These are phyloP conservation scores for Sinella curviseta DNA, from an alignment of 1,140 invertebrate species.

Conservation along the genomic window DNA sequence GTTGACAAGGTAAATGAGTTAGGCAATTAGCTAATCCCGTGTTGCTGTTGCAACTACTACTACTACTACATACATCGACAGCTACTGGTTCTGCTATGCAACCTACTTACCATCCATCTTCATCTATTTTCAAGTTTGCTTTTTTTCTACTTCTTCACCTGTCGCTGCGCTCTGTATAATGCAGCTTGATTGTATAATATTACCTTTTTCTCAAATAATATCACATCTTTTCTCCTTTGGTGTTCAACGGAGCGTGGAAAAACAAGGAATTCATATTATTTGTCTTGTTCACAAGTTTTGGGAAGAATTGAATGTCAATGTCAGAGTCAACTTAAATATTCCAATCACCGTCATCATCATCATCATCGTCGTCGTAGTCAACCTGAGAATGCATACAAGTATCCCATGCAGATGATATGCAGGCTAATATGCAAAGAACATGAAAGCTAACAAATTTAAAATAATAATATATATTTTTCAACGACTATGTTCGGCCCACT, in stretches of 20 bases:
- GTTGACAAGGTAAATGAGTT: too few relatives aligned
- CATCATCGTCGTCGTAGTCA: not conserved
- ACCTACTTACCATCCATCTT: too few relatives aligned
- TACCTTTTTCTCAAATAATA: not conserved
- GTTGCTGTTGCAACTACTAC: too few relatives aligned
- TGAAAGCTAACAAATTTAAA: too few relatives aligned
- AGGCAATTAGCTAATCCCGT: slow-evolving; percentile 15
- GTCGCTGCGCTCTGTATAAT: not conserved
- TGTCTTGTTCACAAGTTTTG: not conserved
- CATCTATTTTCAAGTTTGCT: too few relatives aligned
- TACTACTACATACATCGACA: too few relatives aligned
- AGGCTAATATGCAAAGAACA: too few relatives aligned
- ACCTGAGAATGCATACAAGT: too few relatives aligned
- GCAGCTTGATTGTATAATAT: not conserved
- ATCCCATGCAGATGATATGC: too few relatives aligned
- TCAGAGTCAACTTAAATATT: not conserved
- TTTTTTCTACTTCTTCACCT: not conserved
- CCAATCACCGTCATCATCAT: not conserved
- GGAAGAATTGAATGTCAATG: not conserved
- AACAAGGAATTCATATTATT: not conserved
- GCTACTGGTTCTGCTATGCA: too few relatives aligned
- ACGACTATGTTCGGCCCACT: too few relatives aligned
- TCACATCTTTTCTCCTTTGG: not conserved
- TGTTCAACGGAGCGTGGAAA: not conserved
- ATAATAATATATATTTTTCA: too few relatives aligned